phyloP scores from a whole-genome alignment of 2,113 vertebrate species.

The Himantopus leucocephalus region DNA sequence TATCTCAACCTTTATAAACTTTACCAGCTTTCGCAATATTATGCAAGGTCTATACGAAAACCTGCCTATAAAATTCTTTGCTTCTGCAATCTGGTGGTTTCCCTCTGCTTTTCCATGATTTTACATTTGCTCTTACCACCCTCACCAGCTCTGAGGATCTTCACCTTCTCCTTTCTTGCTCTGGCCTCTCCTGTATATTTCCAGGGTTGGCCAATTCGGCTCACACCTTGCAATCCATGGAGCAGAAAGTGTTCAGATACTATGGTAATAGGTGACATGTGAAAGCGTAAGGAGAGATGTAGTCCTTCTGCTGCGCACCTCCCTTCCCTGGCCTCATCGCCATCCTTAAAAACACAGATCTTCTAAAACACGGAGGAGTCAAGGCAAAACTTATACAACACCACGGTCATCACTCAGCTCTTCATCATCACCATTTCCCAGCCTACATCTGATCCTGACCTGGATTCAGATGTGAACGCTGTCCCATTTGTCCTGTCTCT shows the following conservation, averaged over 20 bases:
- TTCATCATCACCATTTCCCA: background rate
- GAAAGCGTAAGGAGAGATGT: background rate
- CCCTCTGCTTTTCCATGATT: background rate
- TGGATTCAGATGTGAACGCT: background rate
- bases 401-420: background rate
- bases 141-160: background rate
- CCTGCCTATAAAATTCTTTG: background rate
- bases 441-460: conserved; percentile 12
- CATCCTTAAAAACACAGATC: background rate
- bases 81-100: background rate
- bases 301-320: background rate
- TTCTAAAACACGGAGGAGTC: background rate
- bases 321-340: background rate
- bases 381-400: background rate
- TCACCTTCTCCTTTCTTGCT: background rate
- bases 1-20: background rate
- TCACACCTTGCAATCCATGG: background rate
- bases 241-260: background rate
- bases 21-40: background rate
- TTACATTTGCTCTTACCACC: background rate
- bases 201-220: background rate
- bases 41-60: background rate
- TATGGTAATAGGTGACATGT: background rate
- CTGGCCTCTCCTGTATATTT: background rate
- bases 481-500: background rate